Evolutionary conservation across 2,888 invertebrate genomes (phyloP), one percentile per base, ranked within the genome.

Genomic region (Cephus sareptanus): DNA sequence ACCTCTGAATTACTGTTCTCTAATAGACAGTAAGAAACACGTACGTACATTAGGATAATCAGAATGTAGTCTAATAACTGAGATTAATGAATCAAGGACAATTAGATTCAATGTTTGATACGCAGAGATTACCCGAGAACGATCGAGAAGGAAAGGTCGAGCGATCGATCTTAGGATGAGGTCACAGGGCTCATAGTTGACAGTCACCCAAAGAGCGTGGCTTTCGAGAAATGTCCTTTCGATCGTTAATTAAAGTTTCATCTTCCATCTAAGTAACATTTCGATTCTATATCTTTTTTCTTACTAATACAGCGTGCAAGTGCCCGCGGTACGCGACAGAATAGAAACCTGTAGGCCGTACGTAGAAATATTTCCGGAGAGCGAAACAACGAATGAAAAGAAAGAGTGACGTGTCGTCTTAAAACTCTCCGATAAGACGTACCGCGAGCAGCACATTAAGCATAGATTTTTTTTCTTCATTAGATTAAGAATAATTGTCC

Each of bases 141-240:
- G 56, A 56, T 56, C 56, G 56, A 56, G 23, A 56, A 56, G 56
- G 56, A 56, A 56, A 56, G 9, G 23, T 56, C 56, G 56, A 23
- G 56, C 56, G 2, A 56, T 83, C 85, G 84, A 82, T 87, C 84
- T 82, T 81, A 82, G 85, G 85, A 84, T 86, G 86, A 87, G 86
- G 89, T 86, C 89, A 87, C 80, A 82, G 89, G 90, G 91, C 90
- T 90, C 89, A 87, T 78, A 78, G 81, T 83, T 84, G 87, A 88
- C 88, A 78, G 78, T 85, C 87, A 87, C 86, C 86, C 86, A 68
- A 79, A 83, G 88, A 83, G 85, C 85, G 85, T 85, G 79, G 82
- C 79, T 83, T 83, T 80, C 56, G 2, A 56, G 56, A 56, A 56
- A 23, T 15, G 56, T 23, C 56, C 56, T 56, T 56, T 23, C 56